A percentile compares a stretch with the other conserved stretches of the same genome.
Conservation (phyloP, 1,140 invertebrate species). For the Teleogryllus occipitalis region DNA sequence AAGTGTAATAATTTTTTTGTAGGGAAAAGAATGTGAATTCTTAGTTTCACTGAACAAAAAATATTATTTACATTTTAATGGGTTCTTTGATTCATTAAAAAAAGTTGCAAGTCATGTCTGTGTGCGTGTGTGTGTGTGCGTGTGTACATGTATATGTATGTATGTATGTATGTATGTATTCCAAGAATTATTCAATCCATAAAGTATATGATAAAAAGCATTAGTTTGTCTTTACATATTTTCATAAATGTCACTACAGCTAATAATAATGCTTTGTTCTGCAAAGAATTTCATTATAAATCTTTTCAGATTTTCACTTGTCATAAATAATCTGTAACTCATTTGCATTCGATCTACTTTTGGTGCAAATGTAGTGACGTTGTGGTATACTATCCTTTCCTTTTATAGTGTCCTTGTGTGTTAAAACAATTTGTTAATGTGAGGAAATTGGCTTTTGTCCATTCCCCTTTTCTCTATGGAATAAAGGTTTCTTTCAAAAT, state of each 20-base stretch:
- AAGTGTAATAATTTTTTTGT: too few relatives aligned
- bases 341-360: neutral
- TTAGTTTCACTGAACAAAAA: too few relatives aligned
- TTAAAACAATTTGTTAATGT: neutral
- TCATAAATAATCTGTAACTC: neutral
- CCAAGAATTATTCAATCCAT: neutral
- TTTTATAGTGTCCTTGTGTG: neutral
- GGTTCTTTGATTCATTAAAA: too few relatives aligned
- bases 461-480: too few relatives aligned
- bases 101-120: too few relatives aligned
- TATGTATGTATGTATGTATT: too few relatives aligned
- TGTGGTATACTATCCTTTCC: neutral
- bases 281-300: neutral
- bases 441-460: neutral
- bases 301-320: neutral
- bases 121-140: too few relatives aligned
- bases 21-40: too few relatives aligned
- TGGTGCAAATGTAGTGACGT: neutral
- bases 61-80: too few relatives aligned
- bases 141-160: too few relatives aligned
- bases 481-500: too few relatives aligned
- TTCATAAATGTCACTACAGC: neutral
- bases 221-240: neutral
- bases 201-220: neutral
- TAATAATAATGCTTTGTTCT: neutral